Base-by-base conservation (phyloP, 2,797 vertebrate genomes). In the Lerista edwardsae region DNA sequence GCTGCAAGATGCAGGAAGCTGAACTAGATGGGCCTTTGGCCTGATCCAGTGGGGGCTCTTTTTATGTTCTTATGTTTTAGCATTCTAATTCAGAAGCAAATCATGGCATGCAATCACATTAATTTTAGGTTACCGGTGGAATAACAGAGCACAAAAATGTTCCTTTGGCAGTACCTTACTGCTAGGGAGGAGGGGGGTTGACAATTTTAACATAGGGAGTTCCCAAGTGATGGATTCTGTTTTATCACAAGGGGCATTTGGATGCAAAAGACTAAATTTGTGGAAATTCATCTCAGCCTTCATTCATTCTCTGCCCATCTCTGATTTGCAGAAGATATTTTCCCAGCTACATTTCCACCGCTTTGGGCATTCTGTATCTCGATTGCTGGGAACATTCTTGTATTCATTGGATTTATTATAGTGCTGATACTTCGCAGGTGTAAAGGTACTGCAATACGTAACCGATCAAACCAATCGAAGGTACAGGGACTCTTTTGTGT, bases 321-420 rank as follows among this genome's bases (percentile, higher is more conserved):
- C 15, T 81, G 68, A 29, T 61, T 81, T 67, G 27, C 51, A 80
- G 79, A 51, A n/a, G 29, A 71, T 21, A 71, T 71, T 71, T 80
- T 72, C 51, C 79, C 79, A 69, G 31, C 1, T 27, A 71, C 3
- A 39, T 72, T 68, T 21, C 55, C 34, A 1, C 47, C 7, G 79
- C 51, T 72, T 6, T 8, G 27, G 59, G 68, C 79, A 59, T 72
- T 81, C 68, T 81, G 68, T 34, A 65, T 82, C 31, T 25, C 62
- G n/a, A 61, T 82, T 39, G 39, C 44, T 10, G 3, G 73, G 39
- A 3, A 9, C 2, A 6, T 11, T 47, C 47, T 72, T 47, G 51
- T 82, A 6, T 9, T 1, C n/a, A 23, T n/a, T 27, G 80, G 68
- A 41, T 44, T 44, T n/a, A n/a, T n/a, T n/a, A n/a, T n/a, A n/a